Conservation (phyloP, 1,140 invertebrate species). For the Nasonia vitripennis region DNA sequence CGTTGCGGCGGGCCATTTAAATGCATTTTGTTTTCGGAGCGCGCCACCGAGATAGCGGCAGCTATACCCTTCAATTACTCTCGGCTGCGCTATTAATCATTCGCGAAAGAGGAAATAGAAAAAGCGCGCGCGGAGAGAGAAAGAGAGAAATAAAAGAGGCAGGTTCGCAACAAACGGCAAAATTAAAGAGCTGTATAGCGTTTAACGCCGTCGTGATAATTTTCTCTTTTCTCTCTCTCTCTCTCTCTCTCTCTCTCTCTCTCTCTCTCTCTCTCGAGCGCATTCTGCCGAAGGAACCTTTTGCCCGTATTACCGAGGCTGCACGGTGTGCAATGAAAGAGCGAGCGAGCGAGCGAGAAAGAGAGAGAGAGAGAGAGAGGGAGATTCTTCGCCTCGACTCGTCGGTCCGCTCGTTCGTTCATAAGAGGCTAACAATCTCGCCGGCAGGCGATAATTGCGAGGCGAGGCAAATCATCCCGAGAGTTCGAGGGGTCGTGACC, state of each 20-base stretch:
- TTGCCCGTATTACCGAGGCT: neutral
- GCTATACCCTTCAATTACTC: conserved; percentile 48
- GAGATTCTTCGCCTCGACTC: conserved; percentile 39
- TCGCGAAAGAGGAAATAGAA: conserved; percentile 32
- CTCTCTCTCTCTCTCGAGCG: neutral
- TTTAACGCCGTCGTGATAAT: conserved; percentile 51
- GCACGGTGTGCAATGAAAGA: neutral
- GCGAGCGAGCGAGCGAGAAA: neutral
- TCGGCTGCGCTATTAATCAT: conserved; percentile 46
- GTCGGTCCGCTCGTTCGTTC: conserved; percentile 40
- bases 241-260: neutral
- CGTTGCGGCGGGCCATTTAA: conserved; percentile 31
- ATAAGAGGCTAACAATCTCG: conserved; percentile 53
- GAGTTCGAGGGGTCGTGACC: conserved; percentile 53
- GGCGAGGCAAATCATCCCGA: conserved; percentile 49
- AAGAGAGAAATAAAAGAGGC: neutral
- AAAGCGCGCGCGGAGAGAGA: neutral
- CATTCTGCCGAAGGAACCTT: conserved; percentile 28
- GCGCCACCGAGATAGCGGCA: neutral
- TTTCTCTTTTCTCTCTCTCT: conserved; percentile 35
- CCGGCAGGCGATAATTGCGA: conserved; percentile 51
- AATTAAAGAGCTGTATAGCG: conserved; percentile 46
- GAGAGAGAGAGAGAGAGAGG: conserved; percentile 23
- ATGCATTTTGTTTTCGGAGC: conserved; percentile 41
- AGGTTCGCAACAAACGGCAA: conserved; percentile 45